Base-by-base conservation (phyloP, 2,113 vertebrate genomes). In the Seriola rivoliana region DNA sequence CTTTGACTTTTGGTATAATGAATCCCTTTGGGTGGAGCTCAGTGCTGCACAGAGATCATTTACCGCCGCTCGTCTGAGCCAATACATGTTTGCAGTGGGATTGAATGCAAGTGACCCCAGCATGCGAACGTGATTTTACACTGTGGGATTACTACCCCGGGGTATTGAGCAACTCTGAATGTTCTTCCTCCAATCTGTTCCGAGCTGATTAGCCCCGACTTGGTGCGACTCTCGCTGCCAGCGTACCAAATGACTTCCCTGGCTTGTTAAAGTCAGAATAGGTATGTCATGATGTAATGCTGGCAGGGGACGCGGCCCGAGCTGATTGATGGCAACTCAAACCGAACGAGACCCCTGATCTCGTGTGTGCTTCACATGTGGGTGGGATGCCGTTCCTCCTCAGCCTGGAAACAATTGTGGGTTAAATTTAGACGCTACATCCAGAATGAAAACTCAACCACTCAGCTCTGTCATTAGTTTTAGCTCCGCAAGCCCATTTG, bases 341-440 rank as follows among this genome's bases (percentile, higher is more conserved):
- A 89, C 59, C 10, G 19, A 91, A 82, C 9, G 38, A 71, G 89
- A 89, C 85, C 67, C 63, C 72, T 46, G 80, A 88, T 84, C 78
- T 62, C 4, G 76, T 34, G 73, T 85, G 77, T 90, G 88, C 63
- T 63, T 87, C 71, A 63, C 88, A 81, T 91, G 88, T 91, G 87
- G 86, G 86, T 89, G 89, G 87, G 87, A 89, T 79, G 70, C 34
- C 23, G 14, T 85, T 71, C 58, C 64, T 88, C 40, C 76, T 4
- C 14, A 71, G 66, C 84, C 89, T 94, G 90, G 91, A 91, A 94
- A 86, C 90, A 88, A 93, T 93, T 93, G 82, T 75, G 71, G 85
- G 85, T 86, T 92, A 92, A 89, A 87, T 90, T 93, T 92, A 91
- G 86, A 84, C 1, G 36, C 60, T 57, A 2, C 12, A 48, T 85